Conservation (phyloP, 1,140 invertebrate species). For the Manduca sexta region DNA sequence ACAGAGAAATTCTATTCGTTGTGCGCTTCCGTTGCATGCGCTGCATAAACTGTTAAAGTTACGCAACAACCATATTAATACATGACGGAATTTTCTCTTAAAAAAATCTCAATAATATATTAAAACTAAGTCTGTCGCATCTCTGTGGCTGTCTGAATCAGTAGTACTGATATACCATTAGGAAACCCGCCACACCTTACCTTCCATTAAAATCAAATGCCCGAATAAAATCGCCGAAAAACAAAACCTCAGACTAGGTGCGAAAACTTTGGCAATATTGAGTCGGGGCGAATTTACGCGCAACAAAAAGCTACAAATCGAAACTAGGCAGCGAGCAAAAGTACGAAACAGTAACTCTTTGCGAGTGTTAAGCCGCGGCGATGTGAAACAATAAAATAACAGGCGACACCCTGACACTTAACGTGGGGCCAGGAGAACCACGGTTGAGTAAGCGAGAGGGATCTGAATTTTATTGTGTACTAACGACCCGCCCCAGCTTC, state of each 20-base stretch:
- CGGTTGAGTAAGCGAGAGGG: slow-evolving; percentile 1
- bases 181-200: neutral
- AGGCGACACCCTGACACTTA: slow-evolving; percentile 43
- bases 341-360: slow-evolving; percentile 22
- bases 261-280: slow-evolving; percentile 25
- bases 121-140: too few relatives aligned
- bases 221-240: neutral
- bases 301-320: slow-evolving; percentile 13
- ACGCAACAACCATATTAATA: too few relatives aligned
- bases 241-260: slow-evolving; percentile 6
- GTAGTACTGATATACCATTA: neutral
- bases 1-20: too few relatives aligned
- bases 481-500: too few relatives aligned
- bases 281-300: slow-evolving; percentile 17
- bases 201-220: neutral
- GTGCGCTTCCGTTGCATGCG: too few relatives aligned
- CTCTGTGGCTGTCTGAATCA: too few relatives aligned
- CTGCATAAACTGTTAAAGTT: too few relatives aligned
- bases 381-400: slow-evolving; percentile 46
- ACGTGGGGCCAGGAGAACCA: slow-evolving; percentile 15
- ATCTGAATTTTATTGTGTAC: neutral
- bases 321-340: slow-evolving; percentile 29
- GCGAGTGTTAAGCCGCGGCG: slow-evolving; percentile 45
- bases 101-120: too few relatives aligned
- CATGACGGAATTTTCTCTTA: too few relatives aligned